Percentiles rank a stretch among this genome's conserved stretches.
Conservation (phyloP, 2,797 vertebrate genomes). For the Scolopax bukidnonensis region DNA sequence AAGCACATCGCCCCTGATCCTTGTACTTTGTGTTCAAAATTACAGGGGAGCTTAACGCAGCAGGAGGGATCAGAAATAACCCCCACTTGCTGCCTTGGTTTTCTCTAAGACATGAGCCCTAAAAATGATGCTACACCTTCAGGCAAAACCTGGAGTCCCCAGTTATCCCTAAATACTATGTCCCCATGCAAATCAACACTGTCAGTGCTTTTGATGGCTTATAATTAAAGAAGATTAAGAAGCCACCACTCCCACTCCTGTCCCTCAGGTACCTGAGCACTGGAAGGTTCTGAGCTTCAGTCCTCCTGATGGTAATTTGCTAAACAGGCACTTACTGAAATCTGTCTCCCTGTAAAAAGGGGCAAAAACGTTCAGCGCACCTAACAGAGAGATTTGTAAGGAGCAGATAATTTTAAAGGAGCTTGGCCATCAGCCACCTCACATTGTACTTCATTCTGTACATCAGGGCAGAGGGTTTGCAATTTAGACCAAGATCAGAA, state of each 20-base stretch:
- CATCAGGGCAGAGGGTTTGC: neutral
- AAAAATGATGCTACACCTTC: neutral
- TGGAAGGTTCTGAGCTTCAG: neutral
- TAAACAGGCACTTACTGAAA: neutral
- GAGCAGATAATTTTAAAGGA: neutral
- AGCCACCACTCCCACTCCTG: neutral
- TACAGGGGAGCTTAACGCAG: neutral
- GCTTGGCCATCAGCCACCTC: neutral
- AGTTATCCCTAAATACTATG: neutral
- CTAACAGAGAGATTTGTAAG: neutral
- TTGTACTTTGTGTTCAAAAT: constrained; percentile 19
- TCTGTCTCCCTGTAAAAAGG: neutral
- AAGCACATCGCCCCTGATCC: constrained; percentile 1
- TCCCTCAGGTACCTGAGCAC: neutral
- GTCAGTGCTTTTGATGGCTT: neutral
- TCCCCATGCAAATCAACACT: neutral
- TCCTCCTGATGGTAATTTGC: neutral
- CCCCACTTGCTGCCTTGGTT: neutral
- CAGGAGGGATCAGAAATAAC: neutral
- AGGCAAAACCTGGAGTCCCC: neutral
- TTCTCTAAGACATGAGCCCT: neutral
- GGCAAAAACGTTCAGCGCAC: fast-evolving
- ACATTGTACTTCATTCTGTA: neutral
- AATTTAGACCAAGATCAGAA: neutral
- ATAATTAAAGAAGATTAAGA: neutral